Evolutionary conservation across 1,140 invertebrate species (phyloP).

Genomic region (Agrilus planipennis): DNA sequence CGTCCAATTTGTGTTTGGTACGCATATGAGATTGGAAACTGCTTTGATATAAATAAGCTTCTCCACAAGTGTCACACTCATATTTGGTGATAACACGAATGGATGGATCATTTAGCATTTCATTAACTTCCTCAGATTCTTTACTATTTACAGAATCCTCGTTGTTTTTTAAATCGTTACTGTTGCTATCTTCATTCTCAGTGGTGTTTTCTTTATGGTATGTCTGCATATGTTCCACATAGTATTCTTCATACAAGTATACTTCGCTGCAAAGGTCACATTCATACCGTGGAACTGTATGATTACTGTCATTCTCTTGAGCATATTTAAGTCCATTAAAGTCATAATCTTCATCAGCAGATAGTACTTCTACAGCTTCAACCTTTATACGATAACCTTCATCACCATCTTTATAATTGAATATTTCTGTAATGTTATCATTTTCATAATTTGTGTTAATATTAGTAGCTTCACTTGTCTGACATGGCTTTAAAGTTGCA

Average conservation of each 20-base stretch:
- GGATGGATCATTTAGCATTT: neutral
- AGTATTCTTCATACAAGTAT: no score
- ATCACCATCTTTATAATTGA: neutral
- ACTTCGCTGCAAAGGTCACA: no score
- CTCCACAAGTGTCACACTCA: slow-evolving; percentile 8
- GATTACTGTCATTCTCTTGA: neutral
- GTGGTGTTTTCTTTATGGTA: no score
- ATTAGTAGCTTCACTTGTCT: no score
- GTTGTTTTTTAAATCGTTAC: neutral
- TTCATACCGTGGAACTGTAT: no score
- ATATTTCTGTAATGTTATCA: neutral
- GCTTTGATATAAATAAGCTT: neutral
- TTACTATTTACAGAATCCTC: neutral
- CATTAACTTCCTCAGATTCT: neutral
- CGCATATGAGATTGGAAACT: slow-evolving; percentile 5
- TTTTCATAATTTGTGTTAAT: neutral
- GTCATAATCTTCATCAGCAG: no score
- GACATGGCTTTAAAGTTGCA: no score
- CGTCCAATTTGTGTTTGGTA: neutral
- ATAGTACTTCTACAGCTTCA: no score
- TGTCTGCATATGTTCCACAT: no score
- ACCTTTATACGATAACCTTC: no score
- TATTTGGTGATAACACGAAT: slow-evolving; percentile 1
- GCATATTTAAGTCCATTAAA: neutral
- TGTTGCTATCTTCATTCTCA: neutral